Evolutionary conservation across 1,140 invertebrate species (phyloP).

Genomic region (Chironomus striatipennis): DNA sequence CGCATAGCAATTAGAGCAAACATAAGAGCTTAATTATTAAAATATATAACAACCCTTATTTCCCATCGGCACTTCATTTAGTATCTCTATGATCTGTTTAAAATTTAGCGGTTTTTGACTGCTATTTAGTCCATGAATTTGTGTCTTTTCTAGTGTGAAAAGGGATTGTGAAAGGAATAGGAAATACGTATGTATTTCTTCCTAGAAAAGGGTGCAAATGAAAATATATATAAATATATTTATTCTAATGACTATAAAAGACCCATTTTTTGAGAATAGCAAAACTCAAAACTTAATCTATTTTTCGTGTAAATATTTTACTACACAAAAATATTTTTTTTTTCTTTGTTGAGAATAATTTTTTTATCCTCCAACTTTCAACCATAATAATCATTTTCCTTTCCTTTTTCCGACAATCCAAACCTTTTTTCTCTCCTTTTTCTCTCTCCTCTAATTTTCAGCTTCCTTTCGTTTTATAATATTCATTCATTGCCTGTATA

Average conservation of each 20-base stretch:
- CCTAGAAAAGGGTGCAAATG: too few species aligned
- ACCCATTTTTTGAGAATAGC: background rate
- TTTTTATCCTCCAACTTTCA: too few species aligned
- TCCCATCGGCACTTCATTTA: too few species aligned
- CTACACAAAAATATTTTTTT: background rate
- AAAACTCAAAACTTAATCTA: background rate
- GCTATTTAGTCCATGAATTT: background rate
- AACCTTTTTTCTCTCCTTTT: conserved; percentile 1
- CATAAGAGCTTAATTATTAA: too few species aligned
- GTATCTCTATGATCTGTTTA: background rate
- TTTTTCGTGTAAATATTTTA: background rate
- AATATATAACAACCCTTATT: too few species aligned
- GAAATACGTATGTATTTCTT: too few species aligned
- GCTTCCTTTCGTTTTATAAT: background rate
- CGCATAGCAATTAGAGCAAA: too few species aligned
- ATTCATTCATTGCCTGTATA: background rate
- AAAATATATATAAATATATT: background rate
- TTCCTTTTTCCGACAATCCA: background rate
- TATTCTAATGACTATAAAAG: background rate
- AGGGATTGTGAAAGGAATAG: too few species aligned
- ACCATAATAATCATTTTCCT: background rate
- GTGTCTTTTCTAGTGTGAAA: background rate
- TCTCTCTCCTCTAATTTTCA: background rate
- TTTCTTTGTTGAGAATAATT: background rate
- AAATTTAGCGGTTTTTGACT: background rate